Conservation (phyloP, 1,140 invertebrate genomes). For the Drosophila oshimai region DNA sequence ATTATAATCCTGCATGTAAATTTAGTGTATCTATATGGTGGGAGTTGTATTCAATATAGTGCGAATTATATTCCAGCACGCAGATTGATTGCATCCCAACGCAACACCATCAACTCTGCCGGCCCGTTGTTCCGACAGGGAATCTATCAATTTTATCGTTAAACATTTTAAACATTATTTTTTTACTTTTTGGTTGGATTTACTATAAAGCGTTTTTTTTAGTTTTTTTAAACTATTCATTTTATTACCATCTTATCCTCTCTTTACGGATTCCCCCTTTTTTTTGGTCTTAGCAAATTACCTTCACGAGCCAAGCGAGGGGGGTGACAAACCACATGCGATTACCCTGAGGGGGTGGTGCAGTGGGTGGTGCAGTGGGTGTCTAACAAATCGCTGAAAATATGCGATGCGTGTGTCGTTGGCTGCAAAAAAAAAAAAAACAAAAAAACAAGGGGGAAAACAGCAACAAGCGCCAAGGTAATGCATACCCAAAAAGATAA, state of each 20-base stretch:
- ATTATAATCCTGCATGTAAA: no score
- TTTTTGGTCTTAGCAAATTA: slow-evolving; percentile 72
- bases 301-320: slow-evolving; percentile 39
- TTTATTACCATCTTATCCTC: not conserved
- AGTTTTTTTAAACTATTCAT: no score
- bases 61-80: no score
- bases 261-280: not conserved
- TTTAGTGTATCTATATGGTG: no score
- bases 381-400: slow-evolving; percentile 67
- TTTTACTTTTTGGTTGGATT: no score
- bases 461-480: slow-evolving; percentile 53
- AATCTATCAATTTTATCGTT: no score
- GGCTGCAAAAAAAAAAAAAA: slow-evolving; percentile 4
- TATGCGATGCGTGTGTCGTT: slow-evolving; percentile 67
- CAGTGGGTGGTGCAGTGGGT: not conserved
- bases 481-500: not conserved
- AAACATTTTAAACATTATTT: no score
- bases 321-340: slow-evolving; percentile 67
- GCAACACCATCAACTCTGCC: no score
- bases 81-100: no score
- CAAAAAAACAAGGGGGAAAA: not conserved
- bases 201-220: no score
- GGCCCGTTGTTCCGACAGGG: no score
- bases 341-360: slow-evolving; percentile 29
- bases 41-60: no score